Conservation (phyloP, 2,113 vertebrate species). For the Rafetus swinhoei region DNA sequence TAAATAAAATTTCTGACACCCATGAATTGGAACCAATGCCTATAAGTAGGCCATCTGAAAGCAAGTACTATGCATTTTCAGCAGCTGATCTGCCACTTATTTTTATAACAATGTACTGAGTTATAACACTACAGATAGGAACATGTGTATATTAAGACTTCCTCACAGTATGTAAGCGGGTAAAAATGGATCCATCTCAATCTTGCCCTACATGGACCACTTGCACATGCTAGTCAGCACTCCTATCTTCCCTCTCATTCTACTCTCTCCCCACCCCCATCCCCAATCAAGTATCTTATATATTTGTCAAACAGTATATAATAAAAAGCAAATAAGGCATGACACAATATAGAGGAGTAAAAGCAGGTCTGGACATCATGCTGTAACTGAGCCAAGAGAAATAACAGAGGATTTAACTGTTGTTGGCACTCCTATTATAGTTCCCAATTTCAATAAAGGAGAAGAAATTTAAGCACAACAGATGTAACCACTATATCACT, state of each 20-base stretch:
- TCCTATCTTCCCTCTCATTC: neutral
- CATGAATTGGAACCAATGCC: neutral
- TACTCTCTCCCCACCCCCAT: neutral
- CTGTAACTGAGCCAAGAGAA: neutral
- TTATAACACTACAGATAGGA: neutral
- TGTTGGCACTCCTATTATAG: neutral
- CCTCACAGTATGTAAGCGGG: neutral
- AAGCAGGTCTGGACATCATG: neutral
- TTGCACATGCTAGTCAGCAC: neutral
- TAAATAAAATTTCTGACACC: neutral
- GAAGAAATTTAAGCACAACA: neutral
- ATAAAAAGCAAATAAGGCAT: neutral
- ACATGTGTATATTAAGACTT: neutral
- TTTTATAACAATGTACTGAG: neutral
- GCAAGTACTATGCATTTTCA: neutral
- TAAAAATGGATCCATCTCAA: fast-evolving
- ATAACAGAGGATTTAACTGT: neutral
- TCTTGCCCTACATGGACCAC: neutral
- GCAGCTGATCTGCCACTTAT: neutral
- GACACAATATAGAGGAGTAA: neutral
- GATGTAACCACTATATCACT: neutral
- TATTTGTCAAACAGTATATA: neutral
- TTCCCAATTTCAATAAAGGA: neutral
- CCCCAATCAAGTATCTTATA: neutral
- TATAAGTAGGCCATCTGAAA: neutral